phyloP scores from a whole-genome alignment of 2,113 vertebrate species.

The Rhodinocichla rosea region DNA sequence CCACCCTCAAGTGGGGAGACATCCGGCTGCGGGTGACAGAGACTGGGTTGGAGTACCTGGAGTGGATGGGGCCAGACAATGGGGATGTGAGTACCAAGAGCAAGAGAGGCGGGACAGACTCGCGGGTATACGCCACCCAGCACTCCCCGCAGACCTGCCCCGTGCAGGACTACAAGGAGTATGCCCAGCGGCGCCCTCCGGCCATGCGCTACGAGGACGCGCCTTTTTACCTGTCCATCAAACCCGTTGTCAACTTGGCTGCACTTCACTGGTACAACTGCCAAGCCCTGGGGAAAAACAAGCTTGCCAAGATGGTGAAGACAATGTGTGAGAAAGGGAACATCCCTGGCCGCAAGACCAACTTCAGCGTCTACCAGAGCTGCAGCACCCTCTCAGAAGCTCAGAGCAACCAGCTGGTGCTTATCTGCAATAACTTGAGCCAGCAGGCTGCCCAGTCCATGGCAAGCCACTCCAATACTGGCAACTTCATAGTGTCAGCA shows the following conservation, averaged over 20 bases:
- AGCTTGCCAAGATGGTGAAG: constrained; percentile 88
- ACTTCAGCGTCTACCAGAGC: constrained; percentile 87
- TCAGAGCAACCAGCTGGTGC: constrained; percentile 85
- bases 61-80: constrained; percentile 82
- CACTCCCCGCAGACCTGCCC: constrained; percentile 83
- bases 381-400: constrained; percentile 84
- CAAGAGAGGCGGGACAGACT: constrained; percentile 78
- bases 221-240: constrained; percentile 84
- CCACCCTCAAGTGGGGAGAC: constrained; percentile 84
- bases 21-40: constrained; percentile 80
- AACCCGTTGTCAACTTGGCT: constrained; percentile 81
- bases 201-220: constrained; percentile 84
- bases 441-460: constrained; percentile 82
- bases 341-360: constrained; percentile 83
- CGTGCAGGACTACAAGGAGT: constrained; percentile 86
- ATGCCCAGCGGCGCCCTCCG: constrained; percentile 80
- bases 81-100: constrained; percentile 74
- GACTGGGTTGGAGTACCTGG: constrained; percentile 80
- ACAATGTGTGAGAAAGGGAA: constrained; percentile 88
- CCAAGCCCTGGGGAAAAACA: constrained; percentile 85
- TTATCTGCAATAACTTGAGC: constrained; percentile 85
- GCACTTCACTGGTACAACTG: constrained; percentile 86
- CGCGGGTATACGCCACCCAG: constrained; percentile 80
- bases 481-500: constrained; percentile 82
- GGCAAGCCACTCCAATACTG: constrained; percentile 71